A percentile compares a stretch with the other conserved stretches of the same genome.
phyloP scores from a whole-genome alignment of 2,888 invertebrate genomes.

The Branchellion lobata region DNA sequence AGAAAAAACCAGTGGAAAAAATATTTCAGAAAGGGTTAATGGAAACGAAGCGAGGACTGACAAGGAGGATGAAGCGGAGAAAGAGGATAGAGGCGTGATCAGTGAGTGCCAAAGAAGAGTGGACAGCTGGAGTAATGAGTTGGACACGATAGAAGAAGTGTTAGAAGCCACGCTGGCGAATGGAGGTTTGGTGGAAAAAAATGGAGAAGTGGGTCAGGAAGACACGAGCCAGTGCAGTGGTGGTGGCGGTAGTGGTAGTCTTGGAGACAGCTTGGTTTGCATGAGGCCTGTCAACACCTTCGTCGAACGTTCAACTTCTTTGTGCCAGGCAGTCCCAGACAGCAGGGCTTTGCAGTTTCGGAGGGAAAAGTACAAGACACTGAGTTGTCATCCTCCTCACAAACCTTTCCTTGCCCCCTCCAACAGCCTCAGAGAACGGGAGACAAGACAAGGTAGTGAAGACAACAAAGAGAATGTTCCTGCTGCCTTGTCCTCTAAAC shows the following conservation, averaged over 20 bases:
- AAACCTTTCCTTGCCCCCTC: not conserved
- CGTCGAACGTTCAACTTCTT: too few relatives aligned
- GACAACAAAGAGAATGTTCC: not conserved
- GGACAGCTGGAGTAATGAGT: slow-evolving; percentile 5
- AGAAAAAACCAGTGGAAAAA: too few relatives aligned
- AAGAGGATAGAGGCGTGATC: too few relatives aligned
- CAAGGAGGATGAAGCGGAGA: too few relatives aligned
- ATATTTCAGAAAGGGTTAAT: too few relatives aligned
- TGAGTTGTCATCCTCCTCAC: not conserved
- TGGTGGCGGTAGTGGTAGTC: not conserved
- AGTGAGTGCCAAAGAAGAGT: too few relatives aligned
- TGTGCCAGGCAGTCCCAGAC: not conserved
- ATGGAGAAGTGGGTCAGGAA: not conserved
- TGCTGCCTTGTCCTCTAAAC: not conserved
- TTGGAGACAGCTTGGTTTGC: not conserved
- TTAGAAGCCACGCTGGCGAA: not conserved
- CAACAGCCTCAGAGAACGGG: not conserved
- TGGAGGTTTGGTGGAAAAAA: too few relatives aligned
- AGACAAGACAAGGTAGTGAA: not conserved
- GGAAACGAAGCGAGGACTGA: too few relatives aligned
- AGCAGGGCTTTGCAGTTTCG: not conserved
- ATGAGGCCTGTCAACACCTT: not conserved
- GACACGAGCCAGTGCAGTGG: not conserved
- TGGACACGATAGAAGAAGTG: slow-evolving; percentile 3
- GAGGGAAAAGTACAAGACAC: too few relatives aligned